Base-by-base conservation (phyloP, 2,797 vertebrate species). In the Danio aesculapii region DNA sequence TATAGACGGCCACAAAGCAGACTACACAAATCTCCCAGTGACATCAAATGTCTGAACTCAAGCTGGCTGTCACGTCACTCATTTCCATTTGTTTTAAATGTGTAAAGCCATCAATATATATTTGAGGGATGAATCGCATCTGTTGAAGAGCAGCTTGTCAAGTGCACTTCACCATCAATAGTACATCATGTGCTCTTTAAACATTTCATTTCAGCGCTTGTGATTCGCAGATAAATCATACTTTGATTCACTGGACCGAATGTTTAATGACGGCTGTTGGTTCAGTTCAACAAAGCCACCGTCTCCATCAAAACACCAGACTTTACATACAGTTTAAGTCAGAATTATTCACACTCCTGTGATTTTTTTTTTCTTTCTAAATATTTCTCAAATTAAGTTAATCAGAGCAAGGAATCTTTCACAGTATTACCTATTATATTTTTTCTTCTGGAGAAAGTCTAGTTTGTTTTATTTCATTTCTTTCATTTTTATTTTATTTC, bases 201-300 rank as follows among this genome's bases (percentile, higher is more conserved):
- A 83, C 79, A 75, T 84, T 75, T 84, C 39, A 84, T 86, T 81
- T 83, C 69, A 75, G 55, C n/a, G 53, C 67, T 49, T 68, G 55
- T 75, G 79, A 44, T 62, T 50, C 49, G 55, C 46, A 57, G 55
- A 81, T 75, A 43, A 81, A 83, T 85, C 72, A 73, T 17, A 59
- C 79, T 74, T 77, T 75, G 74, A 82, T 76, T 66, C 68, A 49
- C 46, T 49, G 63, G 68, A 75, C 59, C 66, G 58, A 74, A 61
- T 77, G n/a, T 73, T 68, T 76, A 86, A 79, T 79, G 78, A 81
- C 19, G 11, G 75, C 75, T 81, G 81, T 84, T 81, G 69, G 52
- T 75, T 69, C 39, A 67, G 44, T 58, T 83, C 66, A 76, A 50
- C 63, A 17, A 59, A 75, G 78, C 55, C 49, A 74, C 30, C 12